Conservation (phyloP, 2,888 invertebrate species). For the Halocaridina rubra region DNA sequence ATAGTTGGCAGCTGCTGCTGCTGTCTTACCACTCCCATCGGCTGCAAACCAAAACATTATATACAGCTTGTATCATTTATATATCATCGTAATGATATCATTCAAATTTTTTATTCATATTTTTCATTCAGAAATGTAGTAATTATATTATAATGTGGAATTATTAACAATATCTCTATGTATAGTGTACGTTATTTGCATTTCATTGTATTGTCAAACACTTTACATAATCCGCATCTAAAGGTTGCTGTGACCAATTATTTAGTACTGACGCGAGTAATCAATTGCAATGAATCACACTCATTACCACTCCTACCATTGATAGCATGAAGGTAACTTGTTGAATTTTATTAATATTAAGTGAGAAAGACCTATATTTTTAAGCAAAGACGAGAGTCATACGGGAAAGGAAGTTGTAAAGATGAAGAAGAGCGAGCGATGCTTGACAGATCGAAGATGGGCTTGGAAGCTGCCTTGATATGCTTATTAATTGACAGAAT, state of each 20-base stretch:
- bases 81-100: not conserved
- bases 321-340: not conserved
- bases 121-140: not conserved
- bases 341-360: not conserved
- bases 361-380: not conserved
- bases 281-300: not conserved
- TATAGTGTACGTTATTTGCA: not conserved
- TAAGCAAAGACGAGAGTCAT: not conserved
- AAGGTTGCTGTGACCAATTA: not conserved
- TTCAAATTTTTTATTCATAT: not conserved
- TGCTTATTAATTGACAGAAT: not conserved
- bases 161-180: no score
- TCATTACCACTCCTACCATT: not conserved
- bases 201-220: not conserved
- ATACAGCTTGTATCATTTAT: not conserved
- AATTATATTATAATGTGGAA: not conserved
- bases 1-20: no score
- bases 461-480: not conserved
- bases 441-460: not conserved
- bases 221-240: no score
- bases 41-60: not conserved
- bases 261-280: not conserved
- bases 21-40: not conserved
- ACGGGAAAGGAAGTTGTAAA: not conserved
- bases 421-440: not conserved